Evolutionary conservation across 2,888 invertebrate species (phyloP).

Genomic region (Microplitis deprimator): DNA sequence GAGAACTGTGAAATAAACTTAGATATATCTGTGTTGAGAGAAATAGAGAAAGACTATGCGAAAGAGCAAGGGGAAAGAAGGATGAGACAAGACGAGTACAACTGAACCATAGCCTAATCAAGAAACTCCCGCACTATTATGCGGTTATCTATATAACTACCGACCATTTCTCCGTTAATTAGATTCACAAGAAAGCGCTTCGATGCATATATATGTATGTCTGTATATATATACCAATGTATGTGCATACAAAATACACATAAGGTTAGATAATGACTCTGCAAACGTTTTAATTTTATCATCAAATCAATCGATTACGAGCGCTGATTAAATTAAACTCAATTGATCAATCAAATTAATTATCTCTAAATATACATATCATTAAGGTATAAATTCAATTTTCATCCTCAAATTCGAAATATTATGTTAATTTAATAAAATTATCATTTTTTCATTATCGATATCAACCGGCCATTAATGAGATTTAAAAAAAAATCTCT

Average conservation of each 20-base stretch:
- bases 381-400: neutral
- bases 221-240: neutral
- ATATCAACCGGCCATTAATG: too few species aligned
- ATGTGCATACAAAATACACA: neutral
- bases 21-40: constrained; percentile 6
- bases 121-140: constrained; percentile 30
- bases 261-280: neutral
- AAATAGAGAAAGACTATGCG: neutral
- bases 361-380: neutral
- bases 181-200: constrained; percentile 33
- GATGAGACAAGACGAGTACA: neutral
- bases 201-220: neutral
- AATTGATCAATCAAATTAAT: neutral
- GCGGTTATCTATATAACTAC: constrained; percentile 31
- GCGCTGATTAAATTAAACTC: neutral
- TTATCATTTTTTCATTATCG: too few species aligned
- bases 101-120: constrained; percentile 36
- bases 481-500: too few species aligned
- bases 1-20: constrained; percentile 28
- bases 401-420: neutral
- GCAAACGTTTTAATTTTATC: neutral
- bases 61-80: neutral
- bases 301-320: neutral
- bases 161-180: constrained; percentile 34
- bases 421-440: neutral